phyloP scores from a whole-genome alignment of 1,140 invertebrate species.

The Thaumatotibia leucotreta region DNA sequence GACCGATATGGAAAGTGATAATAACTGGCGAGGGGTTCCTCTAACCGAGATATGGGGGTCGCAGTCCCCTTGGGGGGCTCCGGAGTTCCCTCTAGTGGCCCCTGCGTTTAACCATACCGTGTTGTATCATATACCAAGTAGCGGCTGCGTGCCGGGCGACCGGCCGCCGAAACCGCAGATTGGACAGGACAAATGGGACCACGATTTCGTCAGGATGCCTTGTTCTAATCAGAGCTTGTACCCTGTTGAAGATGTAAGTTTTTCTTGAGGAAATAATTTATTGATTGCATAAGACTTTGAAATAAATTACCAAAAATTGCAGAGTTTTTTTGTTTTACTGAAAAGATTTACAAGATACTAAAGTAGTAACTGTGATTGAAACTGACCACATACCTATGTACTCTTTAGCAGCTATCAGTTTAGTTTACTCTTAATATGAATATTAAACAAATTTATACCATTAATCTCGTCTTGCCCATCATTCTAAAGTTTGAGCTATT shows the following conservation, averaged over 20 bases:
- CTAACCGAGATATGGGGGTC: constrained; percentile 59
- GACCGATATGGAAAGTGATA: background rate
- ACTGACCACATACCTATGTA: no score
- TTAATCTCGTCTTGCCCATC: no score
- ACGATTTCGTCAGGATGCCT: constrained; percentile 89
- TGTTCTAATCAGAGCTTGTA: constrained; percentile 87
- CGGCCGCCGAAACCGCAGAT: constrained; percentile 80
- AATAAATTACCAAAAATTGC: no score
- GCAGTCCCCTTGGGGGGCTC: constrained; percentile 58
- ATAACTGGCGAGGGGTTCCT: constrained; percentile 52
- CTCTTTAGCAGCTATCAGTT: no score
- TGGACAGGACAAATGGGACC: constrained; percentile 84
- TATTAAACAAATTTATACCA: no score
- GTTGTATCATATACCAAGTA: constrained; percentile 75
- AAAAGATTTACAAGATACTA: no score
- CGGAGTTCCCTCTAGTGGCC: constrained; percentile 61
- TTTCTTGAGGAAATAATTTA: no score
- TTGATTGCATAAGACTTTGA: no score
- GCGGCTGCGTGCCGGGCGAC: constrained; percentile 34
- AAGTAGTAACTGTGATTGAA: no score
- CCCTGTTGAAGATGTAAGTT: constrained; percentile 79
- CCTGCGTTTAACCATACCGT: constrained; percentile 74
- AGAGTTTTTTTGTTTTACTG: no score
- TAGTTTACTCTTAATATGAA: no score
- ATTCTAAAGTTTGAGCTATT: no score